Base-by-base conservation (phyloP, 92 coral and sea anemone genomes). In the Phymanthus crucifer region DNA sequence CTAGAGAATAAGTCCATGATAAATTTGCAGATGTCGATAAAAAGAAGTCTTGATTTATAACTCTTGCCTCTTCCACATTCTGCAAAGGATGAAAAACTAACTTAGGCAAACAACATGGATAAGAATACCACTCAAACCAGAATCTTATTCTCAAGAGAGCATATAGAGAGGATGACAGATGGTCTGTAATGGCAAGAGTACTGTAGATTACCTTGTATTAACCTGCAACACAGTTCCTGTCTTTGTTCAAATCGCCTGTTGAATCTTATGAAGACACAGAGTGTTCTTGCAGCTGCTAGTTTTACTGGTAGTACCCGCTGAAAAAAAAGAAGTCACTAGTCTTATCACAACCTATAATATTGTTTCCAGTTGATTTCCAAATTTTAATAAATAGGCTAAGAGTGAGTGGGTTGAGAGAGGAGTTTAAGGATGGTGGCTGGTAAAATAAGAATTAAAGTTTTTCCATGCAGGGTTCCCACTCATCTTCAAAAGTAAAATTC, bases 51-150 rank as follows among this genome's bases (percentile, higher is more conserved):
- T 74, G 90, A 87, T 71, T 90, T 86, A 83, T 84, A 93, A 85
- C 99, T 93, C 78, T 91, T 95, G 69, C 99, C 99, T 84, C 95
- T 90, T 11, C 99, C 98, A 77, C 97, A 93, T 80, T 95, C 99
- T 87, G 66, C 35, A 89, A 78, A 24, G 73, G 65, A 69, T 29
- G 35, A 40, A 23, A 58, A 21, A 17, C 23, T 8, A 5, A 5
- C 2, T n/a, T n/a, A n/a, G n/a, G n/a, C n/a, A n/a, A n/a, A n/a
- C n/a, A n/a, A n/a, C n/a, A n/a, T n/a, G n/a, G n/a, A n/a, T n/a
- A n/a, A n/a, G n/a, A n/a, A n/a, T n/a, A n/a, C n/a, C n/a, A n/a
- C n/a, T n/a, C n/a, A n/a, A n/a, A n/a, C n/a, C n/a, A n/a, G n/a
- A n/a, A n/a, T n/a, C n/a, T n/a, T n/a, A n/a, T n/a, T n/a, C n/a